phyloP scores from a whole-genome alignment of 2,797 vertebrate species.

The Alauda arvensis region DNA sequence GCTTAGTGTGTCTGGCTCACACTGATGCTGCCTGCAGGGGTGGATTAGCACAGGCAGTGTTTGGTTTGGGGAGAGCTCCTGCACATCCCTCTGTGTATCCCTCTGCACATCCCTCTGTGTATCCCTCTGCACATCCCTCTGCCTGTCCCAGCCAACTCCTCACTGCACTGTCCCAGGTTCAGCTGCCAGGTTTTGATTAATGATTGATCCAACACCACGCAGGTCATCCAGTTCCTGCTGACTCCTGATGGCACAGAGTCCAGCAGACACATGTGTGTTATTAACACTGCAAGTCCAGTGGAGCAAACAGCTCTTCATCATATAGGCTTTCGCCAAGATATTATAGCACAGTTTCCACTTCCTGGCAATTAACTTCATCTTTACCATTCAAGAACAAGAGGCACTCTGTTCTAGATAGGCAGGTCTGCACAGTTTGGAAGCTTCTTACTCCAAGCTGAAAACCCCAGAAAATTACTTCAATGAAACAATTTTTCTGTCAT shows the following conservation, averaged over 20 bases:
- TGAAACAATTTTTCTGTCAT: not conserved
- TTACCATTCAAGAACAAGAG: not conserved
- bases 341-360: conserved; percentile 22
- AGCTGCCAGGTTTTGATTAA: not conserved
- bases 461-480: not conserved
- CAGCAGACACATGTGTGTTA: not conserved
- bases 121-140: not conserved
- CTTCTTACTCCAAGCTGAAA: not conserved
- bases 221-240: not conserved
- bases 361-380: not conserved
- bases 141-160: rapidly evolving
- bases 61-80: not conserved
- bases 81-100: not conserved
- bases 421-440: not conserved
- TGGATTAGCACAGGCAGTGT: not conserved
- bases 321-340: not conserved
- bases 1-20: not conserved
- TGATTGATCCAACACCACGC: not conserved
- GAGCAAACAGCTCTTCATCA: not conserved
- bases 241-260: not conserved
- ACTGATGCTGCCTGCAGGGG: not conserved
- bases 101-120: too few species aligned
- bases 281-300: not conserved
- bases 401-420: not conserved
- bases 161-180: rapidly evolving